A percentile compares a stretch with the other conserved stretches of the same genome.
phyloP scores from a whole-genome alignment of 1,140 invertebrate genomes.

The Bradysia coprophila region DNA sequence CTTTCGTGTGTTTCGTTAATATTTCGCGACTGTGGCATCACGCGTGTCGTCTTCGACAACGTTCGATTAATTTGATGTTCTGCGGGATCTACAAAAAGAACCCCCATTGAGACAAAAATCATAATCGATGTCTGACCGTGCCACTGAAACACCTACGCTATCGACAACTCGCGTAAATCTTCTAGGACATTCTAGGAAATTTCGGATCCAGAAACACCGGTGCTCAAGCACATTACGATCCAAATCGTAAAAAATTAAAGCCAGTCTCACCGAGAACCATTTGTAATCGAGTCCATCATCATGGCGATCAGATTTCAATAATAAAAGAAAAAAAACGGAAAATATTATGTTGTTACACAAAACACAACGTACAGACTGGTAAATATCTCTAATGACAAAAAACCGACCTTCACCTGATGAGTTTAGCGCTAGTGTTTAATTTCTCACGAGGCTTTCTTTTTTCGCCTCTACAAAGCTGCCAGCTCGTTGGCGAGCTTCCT shows the following conservation, averaged over 20 bases:
- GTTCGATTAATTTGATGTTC: slow-evolving; percentile 56
- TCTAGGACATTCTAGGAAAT: slow-evolving; percentile 66
- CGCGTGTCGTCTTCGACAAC: slow-evolving; percentile 30
- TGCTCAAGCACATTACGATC: slow-evolving; percentile 62
- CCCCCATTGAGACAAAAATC: too few relatives aligned
- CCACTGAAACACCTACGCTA: too few relatives aligned
- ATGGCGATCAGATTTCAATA: slow-evolving; percentile 33
- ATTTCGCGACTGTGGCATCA: slow-evolving; percentile 58
- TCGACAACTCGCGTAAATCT: slow-evolving; percentile 49
- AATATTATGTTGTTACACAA: background rate
- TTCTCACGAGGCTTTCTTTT: slow-evolving; percentile 30
- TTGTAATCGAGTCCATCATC: slow-evolving; percentile 34
- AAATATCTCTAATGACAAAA: slow-evolving; percentile 31
- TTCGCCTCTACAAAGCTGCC: too few relatives aligned
- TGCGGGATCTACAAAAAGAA: slow-evolving; percentile 37
- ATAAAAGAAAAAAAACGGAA: background rate
- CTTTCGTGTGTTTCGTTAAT: slow-evolving; percentile 38
- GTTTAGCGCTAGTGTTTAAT: slow-evolving; percentile 26
- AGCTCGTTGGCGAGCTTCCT: too few relatives aligned
- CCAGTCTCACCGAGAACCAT: slow-evolving; percentile 43
- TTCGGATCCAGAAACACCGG: slow-evolving; percentile 60
- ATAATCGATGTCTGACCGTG: too few relatives aligned
- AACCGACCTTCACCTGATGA: too few relatives aligned
- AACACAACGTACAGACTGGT: slow-evolving; percentile 30
- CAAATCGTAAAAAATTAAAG: slow-evolving; percentile 55